These are phyloP conservation scores for Trilocha varians DNA, from an alignment of 2,888 invertebrate genomes.

Conservation along the genomic window DNA sequence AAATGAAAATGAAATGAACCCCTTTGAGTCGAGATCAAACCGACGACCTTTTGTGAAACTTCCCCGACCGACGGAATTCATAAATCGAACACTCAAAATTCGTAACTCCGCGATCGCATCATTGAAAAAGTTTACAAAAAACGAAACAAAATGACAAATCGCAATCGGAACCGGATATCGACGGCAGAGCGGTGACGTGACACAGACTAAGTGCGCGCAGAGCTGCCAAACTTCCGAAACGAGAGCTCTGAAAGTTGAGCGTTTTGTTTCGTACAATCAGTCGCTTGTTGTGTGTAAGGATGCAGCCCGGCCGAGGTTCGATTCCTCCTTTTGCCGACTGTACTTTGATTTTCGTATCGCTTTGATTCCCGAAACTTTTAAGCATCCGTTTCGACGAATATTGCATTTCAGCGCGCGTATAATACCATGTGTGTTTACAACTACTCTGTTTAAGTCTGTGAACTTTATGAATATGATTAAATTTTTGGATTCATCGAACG, in stretches of 20 bases:
- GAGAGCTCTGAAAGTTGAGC: conserved; percentile 45
- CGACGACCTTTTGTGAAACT: not conserved
- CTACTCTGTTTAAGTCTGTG: conserved; percentile 14
- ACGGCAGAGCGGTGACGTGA: conserved; percentile 19
- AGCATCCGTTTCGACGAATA: conserved; percentile 63
- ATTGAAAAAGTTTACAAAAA: not conserved
- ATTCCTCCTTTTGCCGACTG: conserved; percentile 56
- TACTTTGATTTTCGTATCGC: conserved; percentile 64
- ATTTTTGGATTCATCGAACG: conserved; percentile 14
- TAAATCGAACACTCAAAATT: not conserved
- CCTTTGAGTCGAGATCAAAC: not conserved
- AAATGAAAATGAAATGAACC: not conserved
- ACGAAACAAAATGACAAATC: not conserved
- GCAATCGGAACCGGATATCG: conserved; percentile 5
- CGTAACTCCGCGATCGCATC: not conserved
- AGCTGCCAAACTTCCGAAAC: conserved; percentile 56
- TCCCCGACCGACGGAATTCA: not conserved
- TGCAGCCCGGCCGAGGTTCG: conserved; percentile 41
- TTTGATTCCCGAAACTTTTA: conserved; percentile 66
- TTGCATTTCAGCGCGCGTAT: conserved; percentile 62
- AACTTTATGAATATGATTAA: not conserved
- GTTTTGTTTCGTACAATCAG: conserved; percentile 62
- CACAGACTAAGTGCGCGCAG: conserved; percentile 27
- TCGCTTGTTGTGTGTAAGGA: conserved; percentile 58
- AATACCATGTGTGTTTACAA: conserved; percentile 55